Base-by-base conservation (phyloP, 1,140 invertebrate species). In the Drosophila takahashii region DNA sequence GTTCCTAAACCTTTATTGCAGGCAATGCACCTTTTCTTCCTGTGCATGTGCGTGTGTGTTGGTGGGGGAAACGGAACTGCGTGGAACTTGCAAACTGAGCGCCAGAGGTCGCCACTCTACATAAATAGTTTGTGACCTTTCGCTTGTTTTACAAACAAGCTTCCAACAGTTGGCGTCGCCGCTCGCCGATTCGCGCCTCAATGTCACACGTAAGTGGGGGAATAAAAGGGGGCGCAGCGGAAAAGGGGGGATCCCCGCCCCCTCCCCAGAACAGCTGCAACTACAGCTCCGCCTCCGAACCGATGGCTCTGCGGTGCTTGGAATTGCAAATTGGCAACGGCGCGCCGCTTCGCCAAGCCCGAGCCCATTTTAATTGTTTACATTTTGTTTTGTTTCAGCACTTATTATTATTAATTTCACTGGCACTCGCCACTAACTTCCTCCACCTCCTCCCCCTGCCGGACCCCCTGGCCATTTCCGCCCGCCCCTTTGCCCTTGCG, bases 81-180 rank as follows among this genome's bases (percentile, higher is more conserved):
- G 76, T 61, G 59, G 80, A 41, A n/a, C 42, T 41, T 61, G 80
- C 66, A 74, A 76, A 78, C 74, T 57, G 51, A 71, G 72, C 58
- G 79, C 76, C 73, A 64, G 85, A 70, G 84, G 84, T 89, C 84
- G 77, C 56, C 77, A 70, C 67, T 77, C 79, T 79, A 89, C 84
- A 89, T 70, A 77, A 84, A 89, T 89, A 89, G 84, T 89, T 89
- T 89, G 71, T 89, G 84, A 89, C 84, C 84, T 89, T 84, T 89
- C 52, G 77, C 50, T 89, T 87, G 84, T 87, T 87, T 81, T 89
- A 87, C 84, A 87, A 87, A 87, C 77, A 87, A 84, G 79, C 71
- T 47, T 59, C 69, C 44, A 79, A 79, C 84, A 66, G 79, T 76
- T 79, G 62, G 71, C 75, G 52, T 76, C 67, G 60, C 37, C 45